Percentiles rank a stretch among this genome's conserved stretches.
These are phyloP conservation scores for Orchestes rusci DNA, from an alignment of 2,888 invertebrate species.

Conservation along the genomic window DNA sequence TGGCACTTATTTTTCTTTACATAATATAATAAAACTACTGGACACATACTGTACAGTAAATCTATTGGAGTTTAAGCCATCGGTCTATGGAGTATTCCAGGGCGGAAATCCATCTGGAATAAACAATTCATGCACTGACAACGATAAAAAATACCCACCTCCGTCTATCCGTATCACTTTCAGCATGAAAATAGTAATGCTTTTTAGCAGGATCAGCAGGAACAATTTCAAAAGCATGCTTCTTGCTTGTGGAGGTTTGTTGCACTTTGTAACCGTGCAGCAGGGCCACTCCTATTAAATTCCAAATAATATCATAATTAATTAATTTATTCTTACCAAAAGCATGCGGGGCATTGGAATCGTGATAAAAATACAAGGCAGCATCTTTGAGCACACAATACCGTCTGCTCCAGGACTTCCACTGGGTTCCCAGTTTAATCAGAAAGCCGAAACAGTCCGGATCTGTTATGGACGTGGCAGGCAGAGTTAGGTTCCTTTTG, in stretches of 20 bases:
- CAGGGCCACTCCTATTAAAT: constrained; percentile 72
- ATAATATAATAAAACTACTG: too few relatives aligned
- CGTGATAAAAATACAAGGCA: constrained; percentile 88
- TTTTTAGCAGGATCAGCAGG: constrained; percentile 82
- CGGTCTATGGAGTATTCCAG: constrained; percentile 91
- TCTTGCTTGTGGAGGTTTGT: constrained; percentile 78
- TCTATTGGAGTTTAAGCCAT: constrained; percentile 69
- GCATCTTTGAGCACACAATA: constrained; percentile 95
- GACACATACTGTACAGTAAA: constrained; percentile 39
- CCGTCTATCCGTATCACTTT: constrained; percentile 91
- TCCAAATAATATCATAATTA: background rate
- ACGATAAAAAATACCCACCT: constrained; percentile 51
- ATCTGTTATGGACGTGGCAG: constrained; percentile 70
- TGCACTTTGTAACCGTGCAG: constrained; percentile 91
- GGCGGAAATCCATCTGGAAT: constrained; percentile 81
- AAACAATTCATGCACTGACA: background rate
- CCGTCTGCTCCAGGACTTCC: constrained; percentile 84
- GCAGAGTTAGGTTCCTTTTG: constrained; percentile 70
- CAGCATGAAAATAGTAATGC: constrained; percentile 87
- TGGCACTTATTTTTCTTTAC: constrained; percentile 15
- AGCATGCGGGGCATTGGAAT: constrained; percentile 78
- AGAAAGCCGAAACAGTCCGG: constrained; percentile 93
- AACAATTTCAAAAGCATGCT: constrained; percentile 84
- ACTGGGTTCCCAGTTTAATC: constrained; percentile 76
- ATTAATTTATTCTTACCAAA: constrained; percentile 57